These are phyloP conservation scores for Eutrigla gurnardus DNA, from an alignment of 2,797 vertebrate species.

Conservation along the genomic window DNA sequence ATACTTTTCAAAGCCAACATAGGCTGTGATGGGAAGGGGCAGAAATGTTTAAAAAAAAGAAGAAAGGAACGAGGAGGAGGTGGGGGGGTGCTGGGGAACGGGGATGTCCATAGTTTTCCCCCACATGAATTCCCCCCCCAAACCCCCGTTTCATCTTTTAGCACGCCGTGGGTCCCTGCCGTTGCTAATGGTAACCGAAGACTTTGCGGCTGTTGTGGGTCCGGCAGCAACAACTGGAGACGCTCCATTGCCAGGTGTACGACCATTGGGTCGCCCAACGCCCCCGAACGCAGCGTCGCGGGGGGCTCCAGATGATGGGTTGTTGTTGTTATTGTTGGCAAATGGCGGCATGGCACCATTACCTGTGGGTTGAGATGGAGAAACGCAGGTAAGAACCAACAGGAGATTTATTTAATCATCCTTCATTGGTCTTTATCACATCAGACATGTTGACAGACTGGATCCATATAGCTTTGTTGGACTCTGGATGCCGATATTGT, in stretches of 20 bases:
- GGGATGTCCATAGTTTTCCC: slow-evolving; percentile 24
- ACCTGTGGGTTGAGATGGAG: slow-evolving; percentile 80
- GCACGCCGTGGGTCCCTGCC: slow-evolving; percentile 97
- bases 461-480: not conserved
- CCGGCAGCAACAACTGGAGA: slow-evolving; percentile 65
- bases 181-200: slow-evolving; percentile 90
- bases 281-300: slow-evolving; percentile 80
- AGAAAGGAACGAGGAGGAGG: not conserved
- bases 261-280: slow-evolving; percentile 89
- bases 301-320: slow-evolving; percentile 72
- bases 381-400: not conserved
- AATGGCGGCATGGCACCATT: slow-evolving; percentile 89
- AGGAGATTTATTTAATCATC: not conserved
- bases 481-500: not conserved
- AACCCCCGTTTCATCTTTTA: slow-evolving; percentile 92
- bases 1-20: slow-evolving; percentile 23
- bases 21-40: slow-evolving; percentile 23
- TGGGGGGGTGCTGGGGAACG: not conserved
- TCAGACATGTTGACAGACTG: not conserved
- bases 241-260: slow-evolving; percentile 85
- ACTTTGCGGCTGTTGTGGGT: slow-evolving; percentile 81
- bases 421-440: not conserved
- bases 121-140: slow-evolving; percentile 12
- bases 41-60: slow-evolving; percentile 1
- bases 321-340: slow-evolving; percentile 75